These are phyloP conservation scores for Hoplostethus atlanticus DNA, from an alignment of 2,797 vertebrate species.

Conservation along the genomic window DNA sequence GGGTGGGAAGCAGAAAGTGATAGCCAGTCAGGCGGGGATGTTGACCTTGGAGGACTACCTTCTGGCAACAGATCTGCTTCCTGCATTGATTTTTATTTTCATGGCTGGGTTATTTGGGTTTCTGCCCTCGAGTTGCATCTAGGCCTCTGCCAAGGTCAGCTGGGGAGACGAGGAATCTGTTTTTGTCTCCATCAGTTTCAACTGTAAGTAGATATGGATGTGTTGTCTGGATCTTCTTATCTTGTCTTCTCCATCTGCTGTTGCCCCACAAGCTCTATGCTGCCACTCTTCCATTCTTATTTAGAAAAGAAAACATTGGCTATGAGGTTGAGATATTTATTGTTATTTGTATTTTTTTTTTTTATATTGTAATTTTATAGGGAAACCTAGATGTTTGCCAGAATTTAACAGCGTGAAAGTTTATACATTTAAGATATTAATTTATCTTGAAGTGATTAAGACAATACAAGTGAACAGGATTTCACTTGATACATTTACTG, in stretches of 20 bases:
- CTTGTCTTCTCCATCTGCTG: conserved; percentile 13
- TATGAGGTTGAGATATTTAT: no score
- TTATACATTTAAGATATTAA: no score
- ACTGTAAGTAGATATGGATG: conserved; percentile 49
- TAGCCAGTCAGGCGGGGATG: conserved; percentile 39
- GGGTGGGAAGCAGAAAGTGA: conserved; percentile 63
- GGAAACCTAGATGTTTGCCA: no score
- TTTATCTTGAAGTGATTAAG: no score
- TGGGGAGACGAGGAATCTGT: conserved; percentile 61
- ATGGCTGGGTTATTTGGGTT: conserved; percentile 79
- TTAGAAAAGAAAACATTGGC: background rate
- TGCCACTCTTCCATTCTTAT: background rate
- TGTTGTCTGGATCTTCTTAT: conserved; percentile 41
- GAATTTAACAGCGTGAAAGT: no score
- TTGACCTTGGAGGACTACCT: conserved; percentile 80
- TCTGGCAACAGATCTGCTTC: conserved; percentile 80
- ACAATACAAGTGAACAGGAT: no score
- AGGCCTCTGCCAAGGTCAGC: conserved; percentile 72
- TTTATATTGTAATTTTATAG: no score
- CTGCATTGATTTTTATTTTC: conserved; percentile 84
- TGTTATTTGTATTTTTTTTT: no score
- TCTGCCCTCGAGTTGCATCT: conserved; percentile 69
- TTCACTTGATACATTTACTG: no score
- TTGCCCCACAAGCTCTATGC: background rate
- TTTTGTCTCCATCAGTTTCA: conserved; percentile 65